Evolutionary conservation across 2,888 invertebrate genomes (phyloP).

Genomic region (Cyaniris semiargus): DNA sequence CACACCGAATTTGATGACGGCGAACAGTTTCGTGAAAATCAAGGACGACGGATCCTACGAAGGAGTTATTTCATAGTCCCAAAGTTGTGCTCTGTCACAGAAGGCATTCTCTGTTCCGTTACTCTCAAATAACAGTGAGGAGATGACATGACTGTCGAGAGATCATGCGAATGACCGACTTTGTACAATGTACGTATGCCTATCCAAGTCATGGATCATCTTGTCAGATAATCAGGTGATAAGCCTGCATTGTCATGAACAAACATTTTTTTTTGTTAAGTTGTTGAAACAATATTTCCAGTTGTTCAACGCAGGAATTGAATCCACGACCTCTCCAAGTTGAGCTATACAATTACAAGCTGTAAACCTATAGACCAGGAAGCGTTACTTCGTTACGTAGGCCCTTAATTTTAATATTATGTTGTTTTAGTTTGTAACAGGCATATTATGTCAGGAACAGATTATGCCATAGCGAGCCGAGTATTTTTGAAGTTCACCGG

Average conservation of each 20-base stretch:
- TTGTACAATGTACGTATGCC: neutral
- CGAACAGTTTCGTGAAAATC: neutral
- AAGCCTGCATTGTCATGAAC: neutral
- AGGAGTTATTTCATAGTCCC: neutral
- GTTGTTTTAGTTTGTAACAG: neutral
- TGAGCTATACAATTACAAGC: no score
- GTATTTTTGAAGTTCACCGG: constrained; percentile 43
- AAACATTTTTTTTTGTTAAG: no score
- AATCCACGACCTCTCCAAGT: no score
- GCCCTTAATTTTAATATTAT: no score
- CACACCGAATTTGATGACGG: neutral
- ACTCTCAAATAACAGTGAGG: no score
- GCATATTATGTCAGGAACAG: neutral
- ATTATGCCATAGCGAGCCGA: constrained; percentile 20
- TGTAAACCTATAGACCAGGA: no score
- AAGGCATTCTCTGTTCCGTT: no score
- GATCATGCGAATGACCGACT: neutral
- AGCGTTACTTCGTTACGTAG: no score
- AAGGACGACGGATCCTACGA: neutral
- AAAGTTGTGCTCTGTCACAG: no score
- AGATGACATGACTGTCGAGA: neutral
- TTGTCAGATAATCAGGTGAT: neutral
- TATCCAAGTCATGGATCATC: neutral
- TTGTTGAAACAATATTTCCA: no score
- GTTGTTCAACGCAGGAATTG: no score